A percentile compares a stretch with the other conserved stretches of the same genome.
Conservation (phyloP, 2,797 vertebrate genomes). For the Sebastes reedi region DNA sequence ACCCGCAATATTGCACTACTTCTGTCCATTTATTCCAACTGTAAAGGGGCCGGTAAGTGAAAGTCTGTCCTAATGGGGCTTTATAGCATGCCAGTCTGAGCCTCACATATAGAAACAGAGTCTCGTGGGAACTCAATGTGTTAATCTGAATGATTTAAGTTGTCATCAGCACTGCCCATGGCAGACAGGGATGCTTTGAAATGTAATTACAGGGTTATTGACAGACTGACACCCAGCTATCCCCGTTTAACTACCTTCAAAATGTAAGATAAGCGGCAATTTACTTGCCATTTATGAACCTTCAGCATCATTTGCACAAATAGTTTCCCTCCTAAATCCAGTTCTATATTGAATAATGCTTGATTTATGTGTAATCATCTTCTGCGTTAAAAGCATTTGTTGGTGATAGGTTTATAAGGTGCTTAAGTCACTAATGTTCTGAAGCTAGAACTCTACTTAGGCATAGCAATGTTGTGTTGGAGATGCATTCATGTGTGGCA, state of each 20-base stretch:
- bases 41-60: conserved; percentile 21
- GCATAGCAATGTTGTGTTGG: background rate
- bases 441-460: background rate
- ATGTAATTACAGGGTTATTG: conserved; percentile 36
- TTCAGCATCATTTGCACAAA: conserved; percentile 12
- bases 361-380: background rate
- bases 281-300: background rate
- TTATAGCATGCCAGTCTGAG: conserved; percentile 25
- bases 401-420: background rate
- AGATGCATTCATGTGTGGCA: background rate
- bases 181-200: conserved; percentile 1
- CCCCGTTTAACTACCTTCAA: conserved; percentile 4
- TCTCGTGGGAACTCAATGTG: conserved; percentile 23
- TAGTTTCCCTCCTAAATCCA: background rate
- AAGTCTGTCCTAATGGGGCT: conserved; percentile 16
- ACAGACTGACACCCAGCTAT: conserved; percentile 16
- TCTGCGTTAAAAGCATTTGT: background rate
- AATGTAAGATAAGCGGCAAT: conserved; percentile 15
- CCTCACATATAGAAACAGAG: background rate
- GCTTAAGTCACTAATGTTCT: background rate
- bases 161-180: conserved; percentile 9
- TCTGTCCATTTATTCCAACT: conserved; percentile 27
- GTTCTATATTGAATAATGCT: background rate
- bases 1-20: conserved; percentile 5
- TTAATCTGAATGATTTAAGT: conserved; percentile 39